A percentile compares a stretch with the other conserved stretches of the same genome.
Conservation (phyloP, 2,888 invertebrate genomes). For the Mythimna albipuncta region DNA sequence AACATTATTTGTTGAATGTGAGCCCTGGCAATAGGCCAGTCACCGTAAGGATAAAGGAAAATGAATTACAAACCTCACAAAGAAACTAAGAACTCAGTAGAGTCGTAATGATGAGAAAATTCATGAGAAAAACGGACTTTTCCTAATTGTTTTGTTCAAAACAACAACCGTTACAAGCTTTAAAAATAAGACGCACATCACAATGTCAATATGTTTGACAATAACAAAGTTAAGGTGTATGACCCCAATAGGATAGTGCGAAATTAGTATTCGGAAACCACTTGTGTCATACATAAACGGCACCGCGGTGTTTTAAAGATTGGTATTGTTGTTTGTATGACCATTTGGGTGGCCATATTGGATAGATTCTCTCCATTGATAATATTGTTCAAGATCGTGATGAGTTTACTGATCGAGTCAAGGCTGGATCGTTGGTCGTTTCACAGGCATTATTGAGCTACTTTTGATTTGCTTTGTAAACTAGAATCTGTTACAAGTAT, state of each 20-base stretch:
- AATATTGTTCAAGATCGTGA: constrained; percentile 64
- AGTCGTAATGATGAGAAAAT: not conserved
- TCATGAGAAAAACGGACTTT: not conserved
- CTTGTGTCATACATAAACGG: constrained; percentile 48
- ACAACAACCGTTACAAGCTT: constrained; percentile 8
- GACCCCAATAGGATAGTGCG: constrained; percentile 58
- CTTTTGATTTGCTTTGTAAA: not conserved
- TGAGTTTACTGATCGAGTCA: constrained; percentile 31
- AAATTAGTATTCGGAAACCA: constrained; percentile 61
- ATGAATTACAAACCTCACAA: constrained; percentile 3
- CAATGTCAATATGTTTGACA: constrained; percentile 50
- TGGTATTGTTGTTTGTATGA: constrained; percentile 56
- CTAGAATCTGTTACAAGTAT: not conserved
- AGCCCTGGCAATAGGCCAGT: constrained; percentile 32
- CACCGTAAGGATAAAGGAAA: not conserved
- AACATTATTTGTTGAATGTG: constrained; percentile 22
- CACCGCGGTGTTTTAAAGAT: constrained; percentile 43
- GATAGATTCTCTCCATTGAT: constrained; percentile 61
- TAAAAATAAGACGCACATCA: constrained; percentile 48
- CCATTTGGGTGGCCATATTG: constrained; percentile 47
- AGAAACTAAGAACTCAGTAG: constrained; percentile 11
- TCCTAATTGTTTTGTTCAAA: constrained; percentile 3
- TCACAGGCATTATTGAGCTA: not conserved
- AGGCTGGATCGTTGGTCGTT: not conserved
- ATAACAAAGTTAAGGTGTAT: constrained; percentile 60